These are phyloP conservation scores for Molossus molossus DNA, from an alignment of 2,797 vertebrate species.

Conservation along the genomic window DNA sequence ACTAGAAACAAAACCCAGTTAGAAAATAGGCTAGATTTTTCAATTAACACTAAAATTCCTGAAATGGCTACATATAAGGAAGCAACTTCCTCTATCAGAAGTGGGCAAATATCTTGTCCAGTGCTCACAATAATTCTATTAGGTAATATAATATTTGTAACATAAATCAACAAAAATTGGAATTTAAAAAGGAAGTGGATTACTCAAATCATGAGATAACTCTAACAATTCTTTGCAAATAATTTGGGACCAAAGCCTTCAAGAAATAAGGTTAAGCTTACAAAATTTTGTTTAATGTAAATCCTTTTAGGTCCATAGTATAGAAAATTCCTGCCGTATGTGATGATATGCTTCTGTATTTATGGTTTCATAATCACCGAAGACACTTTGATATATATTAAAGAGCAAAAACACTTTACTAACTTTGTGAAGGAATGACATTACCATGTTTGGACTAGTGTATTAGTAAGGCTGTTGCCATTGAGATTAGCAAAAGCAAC, in stretches of 20 bases:
- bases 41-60: conserved; percentile 49
- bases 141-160: conserved; percentile 14
- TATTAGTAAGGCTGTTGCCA: neutral
- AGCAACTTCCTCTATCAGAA: neutral
- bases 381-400: neutral
- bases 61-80: neutral
- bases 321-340: neutral
- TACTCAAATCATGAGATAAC: neutral
- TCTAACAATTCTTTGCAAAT: neutral
- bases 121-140: neutral
- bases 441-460: neutral
- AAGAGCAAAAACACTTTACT: neutral
- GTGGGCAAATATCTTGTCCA: neutral
- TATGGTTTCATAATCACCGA: neutral
- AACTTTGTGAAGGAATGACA: neutral
- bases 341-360: neutral
- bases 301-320: neutral
- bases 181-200: neutral
- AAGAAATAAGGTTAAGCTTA: neutral
- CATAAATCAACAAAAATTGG: neutral
- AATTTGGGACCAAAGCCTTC: neutral
- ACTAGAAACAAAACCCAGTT: neutral
- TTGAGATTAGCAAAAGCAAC: neutral
- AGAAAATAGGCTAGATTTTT: neutral
- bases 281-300: neutral